phyloP scores from a whole-genome alignment of 1,140 invertebrate genomes.

The Cotesia typhae region DNA sequence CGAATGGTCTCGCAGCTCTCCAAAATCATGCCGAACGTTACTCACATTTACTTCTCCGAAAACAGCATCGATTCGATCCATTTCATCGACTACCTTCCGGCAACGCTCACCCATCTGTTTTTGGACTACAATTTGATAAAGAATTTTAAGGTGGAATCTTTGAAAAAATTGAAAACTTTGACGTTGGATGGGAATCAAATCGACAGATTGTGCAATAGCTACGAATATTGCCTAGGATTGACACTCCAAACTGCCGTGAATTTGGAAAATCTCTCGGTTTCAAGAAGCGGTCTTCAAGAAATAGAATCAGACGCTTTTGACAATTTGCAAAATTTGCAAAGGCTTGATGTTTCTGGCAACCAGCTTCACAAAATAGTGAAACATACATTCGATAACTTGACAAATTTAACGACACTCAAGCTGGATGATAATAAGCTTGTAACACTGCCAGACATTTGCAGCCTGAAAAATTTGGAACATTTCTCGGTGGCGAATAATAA shows the following conservation, averaged over 20 bases:
- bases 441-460: slow-evolving; percentile 14
- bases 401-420: slow-evolving; percentile 1
- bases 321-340: not conserved
- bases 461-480: slow-evolving; percentile 10
- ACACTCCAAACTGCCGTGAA: not conserved
- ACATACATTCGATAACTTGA: not conserved
- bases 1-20: not conserved
- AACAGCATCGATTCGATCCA: not conserved
- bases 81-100: too few species aligned
- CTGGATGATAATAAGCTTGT: slow-evolving; percentile 18
- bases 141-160: too few species aligned
- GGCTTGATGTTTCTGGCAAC: not conserved
- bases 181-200: too few species aligned
- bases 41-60: slow-evolving; percentile 2
- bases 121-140: too few species aligned
- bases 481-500: slow-evolving; percentile 25
- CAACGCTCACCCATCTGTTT: too few species aligned
- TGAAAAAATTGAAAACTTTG: too few species aligned
- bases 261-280: slow-evolving; percentile 17
- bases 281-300: slow-evolving; percentile 12
- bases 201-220: too few species aligned
- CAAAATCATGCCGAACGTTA: slow-evolving; percentile 10
- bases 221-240: not conserved
- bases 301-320: slow-evolving; percentile 7
- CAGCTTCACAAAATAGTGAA: not conserved